Conservation (phyloP, 92 coral and sea anemone species). For the Siderastrea siderea region DNA sequence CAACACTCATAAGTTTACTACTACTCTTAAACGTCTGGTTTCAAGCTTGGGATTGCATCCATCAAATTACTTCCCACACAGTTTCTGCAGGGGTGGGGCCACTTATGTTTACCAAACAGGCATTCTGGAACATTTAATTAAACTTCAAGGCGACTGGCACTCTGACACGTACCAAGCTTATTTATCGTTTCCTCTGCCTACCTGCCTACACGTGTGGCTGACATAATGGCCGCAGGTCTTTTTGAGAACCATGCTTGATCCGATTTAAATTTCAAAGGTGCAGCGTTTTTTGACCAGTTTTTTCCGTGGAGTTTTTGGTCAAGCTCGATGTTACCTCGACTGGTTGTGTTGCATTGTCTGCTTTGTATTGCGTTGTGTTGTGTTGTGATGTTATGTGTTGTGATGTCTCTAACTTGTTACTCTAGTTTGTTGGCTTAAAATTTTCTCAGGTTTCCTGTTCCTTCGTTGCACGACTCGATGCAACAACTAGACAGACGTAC, state of each 20-base stretch:
- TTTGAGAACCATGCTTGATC: neutral
- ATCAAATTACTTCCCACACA: slow-evolving; percentile 26
- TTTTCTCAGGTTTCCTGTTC: too few species aligned
- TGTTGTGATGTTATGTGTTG: too few species aligned
- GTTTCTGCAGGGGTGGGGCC: slow-evolving; percentile 27
- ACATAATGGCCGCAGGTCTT: slow-evolving; percentile 21
- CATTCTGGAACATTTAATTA: neutral
- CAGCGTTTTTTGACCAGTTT: too few species aligned
- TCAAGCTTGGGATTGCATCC: slow-evolving; percentile 28
- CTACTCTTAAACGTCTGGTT: neutral
- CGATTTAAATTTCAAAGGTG: too few species aligned
- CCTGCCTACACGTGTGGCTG: slow-evolving; percentile 10
- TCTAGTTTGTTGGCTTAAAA: too few species aligned
- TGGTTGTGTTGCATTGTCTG: too few species aligned
- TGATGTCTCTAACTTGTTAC: too few species aligned
- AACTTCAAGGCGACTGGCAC: slow-evolving; percentile 30
- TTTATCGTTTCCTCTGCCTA: neutral
- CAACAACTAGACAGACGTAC: too few species aligned
- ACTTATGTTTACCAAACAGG: slow-evolving; percentile 35
- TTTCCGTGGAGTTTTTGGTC: too few species aligned
- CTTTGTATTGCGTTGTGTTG: too few species aligned
- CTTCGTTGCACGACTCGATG: too few species aligned
- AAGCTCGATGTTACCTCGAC: too few species aligned
- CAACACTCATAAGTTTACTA: slow-evolving; percentile 2
- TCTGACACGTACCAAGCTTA: slow-evolving; percentile 26